A percentile compares a stretch with the other conserved stretches of the same genome.
Conservation (phyloP, 1,140 invertebrate genomes). For the Scaptomyza montana region DNA sequence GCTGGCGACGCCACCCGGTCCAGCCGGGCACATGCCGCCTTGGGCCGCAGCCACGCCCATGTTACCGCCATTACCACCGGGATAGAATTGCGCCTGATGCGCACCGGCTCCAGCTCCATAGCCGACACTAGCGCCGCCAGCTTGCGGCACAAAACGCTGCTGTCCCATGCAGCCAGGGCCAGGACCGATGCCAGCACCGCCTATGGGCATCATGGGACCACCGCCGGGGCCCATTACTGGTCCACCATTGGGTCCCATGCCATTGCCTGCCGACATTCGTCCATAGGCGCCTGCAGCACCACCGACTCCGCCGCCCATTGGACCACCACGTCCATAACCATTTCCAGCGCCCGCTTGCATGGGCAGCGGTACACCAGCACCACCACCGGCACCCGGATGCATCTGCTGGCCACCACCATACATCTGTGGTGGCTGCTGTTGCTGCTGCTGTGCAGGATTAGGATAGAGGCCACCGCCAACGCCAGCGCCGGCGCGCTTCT, state of each 20-base stretch:
- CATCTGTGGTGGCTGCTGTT: conserved; percentile 73
- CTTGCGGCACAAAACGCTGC: conserved; percentile 81
- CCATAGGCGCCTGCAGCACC: conserved; percentile 56
- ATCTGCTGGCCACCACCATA: conserved; percentile 83
- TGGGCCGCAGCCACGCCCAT: conserved; percentile 83
- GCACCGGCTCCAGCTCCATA: conserved; percentile 72
- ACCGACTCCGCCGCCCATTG: conserved; percentile 75
- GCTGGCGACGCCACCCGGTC: conserved; percentile 69
- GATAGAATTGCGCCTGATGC: conserved; percentile 76
- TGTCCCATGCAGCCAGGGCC: conserved; percentile 79
- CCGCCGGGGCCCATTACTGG: conserved; percentile 70
- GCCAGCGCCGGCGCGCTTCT: conserved; percentile 85
- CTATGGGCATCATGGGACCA: conserved; percentile 55
- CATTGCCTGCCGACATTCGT: conserved; percentile 84
- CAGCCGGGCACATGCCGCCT: conserved; percentile 80
- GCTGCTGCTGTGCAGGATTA: conserved; percentile 68
- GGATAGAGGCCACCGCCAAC: conserved; percentile 70
- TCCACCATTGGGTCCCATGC: conserved; percentile 66
- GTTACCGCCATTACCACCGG: conserved; percentile 83
- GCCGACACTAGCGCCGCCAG: conserved; percentile 56
- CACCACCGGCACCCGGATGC: conserved; percentile 84
- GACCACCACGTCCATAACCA: conserved; percentile 73
- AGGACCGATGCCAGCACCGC: conserved; percentile 79
- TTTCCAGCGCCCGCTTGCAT: conserved; percentile 75
- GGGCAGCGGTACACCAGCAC: conserved; percentile 83